Evolutionary conservation across 1,140 invertebrate species (phyloP), one percentile per base, ranked within the genome.

Genomic region (Conopomorpha cramerella): DNA sequence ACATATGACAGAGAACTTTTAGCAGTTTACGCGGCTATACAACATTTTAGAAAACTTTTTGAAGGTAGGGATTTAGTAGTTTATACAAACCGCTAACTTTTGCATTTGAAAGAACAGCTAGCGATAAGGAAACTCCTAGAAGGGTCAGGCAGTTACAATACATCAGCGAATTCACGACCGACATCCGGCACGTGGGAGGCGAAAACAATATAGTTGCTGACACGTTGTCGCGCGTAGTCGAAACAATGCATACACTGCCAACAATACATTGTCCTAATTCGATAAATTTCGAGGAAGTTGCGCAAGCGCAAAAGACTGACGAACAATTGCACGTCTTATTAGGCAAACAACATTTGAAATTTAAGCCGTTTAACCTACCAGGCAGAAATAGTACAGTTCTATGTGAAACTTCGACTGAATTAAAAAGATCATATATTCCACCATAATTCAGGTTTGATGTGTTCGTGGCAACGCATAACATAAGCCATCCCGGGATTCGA

Each of bases 401-500:
- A 3, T 26, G 39, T 18, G 14, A 23, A 17, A 8, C 16, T 3
- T 11, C 34, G 10, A 12, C 25, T 38, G 2, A 17, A 2, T 19
- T 12, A 16, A 3, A 8, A 4, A 35, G 15, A 23, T 14, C 38
- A 28, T 26, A 34, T 7, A 7, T 26, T 16, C 11, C 18, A 38
- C 11, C 38, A 10, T 2, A 26, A 38, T 8, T 10, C 10, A 11
- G 8, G 10, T 4, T 10, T 12, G 15, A 29, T 12, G 26, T 14
- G 13, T 28, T 30, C 17, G 10, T 16, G 1, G 14, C 46, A 8
- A 12, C 51, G 45, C 36, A 32, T 52, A 1, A 39, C 13, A 19
- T 61, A 2, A 36, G 43, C 6, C 51, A 62, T 30, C 51, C 53
- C 2, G 55, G 49, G 16, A 34, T 44, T 0, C 13, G 35, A 18